phyloP scores from a whole-genome alignment of 2,797 vertebrate species.

The Pyrocephalus nanus region DNA sequence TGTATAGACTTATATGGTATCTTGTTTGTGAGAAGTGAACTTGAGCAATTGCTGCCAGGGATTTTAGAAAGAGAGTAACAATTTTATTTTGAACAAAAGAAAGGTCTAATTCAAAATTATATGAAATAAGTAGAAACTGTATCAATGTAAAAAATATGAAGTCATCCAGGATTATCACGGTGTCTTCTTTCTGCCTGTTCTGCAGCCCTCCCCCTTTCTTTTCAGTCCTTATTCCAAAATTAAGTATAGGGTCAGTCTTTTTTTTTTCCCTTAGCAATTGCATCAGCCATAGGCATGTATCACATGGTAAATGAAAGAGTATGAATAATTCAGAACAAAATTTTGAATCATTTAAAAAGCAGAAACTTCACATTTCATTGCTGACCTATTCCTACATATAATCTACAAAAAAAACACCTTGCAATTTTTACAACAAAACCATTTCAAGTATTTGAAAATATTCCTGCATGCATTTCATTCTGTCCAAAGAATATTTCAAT shows the following conservation, averaged over 20 bases:
- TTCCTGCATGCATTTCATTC: neutral
- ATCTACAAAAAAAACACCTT: neutral
- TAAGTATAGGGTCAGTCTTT: neutral
- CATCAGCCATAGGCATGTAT: constrained; percentile 56
- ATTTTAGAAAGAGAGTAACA: neutral
- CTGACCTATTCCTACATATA: neutral
- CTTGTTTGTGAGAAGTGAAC: neutral
- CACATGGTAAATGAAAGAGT: constrained; percentile 1
- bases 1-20: neutral
- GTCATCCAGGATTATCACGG: neutral
- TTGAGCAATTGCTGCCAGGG: neutral
- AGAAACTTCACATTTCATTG: constrained; percentile 4
- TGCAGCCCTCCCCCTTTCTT: neutral
- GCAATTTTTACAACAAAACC: neutral
- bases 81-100: neutral
- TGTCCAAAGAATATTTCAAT: neutral
- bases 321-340: constrained; percentile 36
- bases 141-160: neutral
- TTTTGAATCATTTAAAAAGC: constrained; percentile 27
- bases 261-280: constrained; percentile 46
- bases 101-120: neutral
- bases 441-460: constrained; percentile 6
- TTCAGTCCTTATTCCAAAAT: constrained; percentile 3
- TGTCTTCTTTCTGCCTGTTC: neutral
- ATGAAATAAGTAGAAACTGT: neutral